Base-by-base conservation (phyloP, 1,140 invertebrate species). In the Drosophila simulans region DNA sequence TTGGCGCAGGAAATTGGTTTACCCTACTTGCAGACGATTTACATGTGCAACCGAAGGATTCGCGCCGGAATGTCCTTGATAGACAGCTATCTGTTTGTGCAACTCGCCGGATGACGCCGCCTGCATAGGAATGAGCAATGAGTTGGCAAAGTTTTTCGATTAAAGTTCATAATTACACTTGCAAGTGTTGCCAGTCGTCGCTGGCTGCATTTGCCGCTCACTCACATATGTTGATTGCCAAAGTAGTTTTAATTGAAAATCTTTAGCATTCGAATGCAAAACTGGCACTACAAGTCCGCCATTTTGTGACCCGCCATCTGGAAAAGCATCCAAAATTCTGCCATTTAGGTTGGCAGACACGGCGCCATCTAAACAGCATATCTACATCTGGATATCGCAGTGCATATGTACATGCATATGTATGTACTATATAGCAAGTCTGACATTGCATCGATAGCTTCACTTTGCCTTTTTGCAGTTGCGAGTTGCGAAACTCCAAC, bases 121-220 rank as follows among this genome's bases (percentile, higher is more conserved):
- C 42, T 48, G 62, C 65, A 59, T 68, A 60, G 60, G 75, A 70
- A 80, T 83, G 80, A 77, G 84, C 84, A 88, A 88, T 88, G 83
- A 77, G 71, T 70, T 88, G 80, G 66, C 71, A 88, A 88, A 89
- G 54, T 88, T 88, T 88, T 88, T 88, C 83, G 83, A 88, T 88
- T 88, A 70, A 88, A 88, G 84, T 88, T 88, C 83, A 88, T 88
- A 88, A 88, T 88, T 88, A 88, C 84, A 89, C 71, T 86, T 88
- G 83, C 83, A 79, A 88, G 59, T 55, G 73, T 51, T 55, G 43
- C 43, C 12, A 15, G 40, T 56, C 51, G 39, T 45, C 25, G 7
- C 51, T 51, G 37, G 7, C 51, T 51, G 37, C 34, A n/a, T 58
- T 64, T 68, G 57, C 62, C 68, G 53, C 20, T 46, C 62, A n/a